Evolutionary conservation across 2,888 invertebrate genomes (phyloP), one percentile per base, ranked within the genome.

Genomic region (Cryptus armator): DNA sequence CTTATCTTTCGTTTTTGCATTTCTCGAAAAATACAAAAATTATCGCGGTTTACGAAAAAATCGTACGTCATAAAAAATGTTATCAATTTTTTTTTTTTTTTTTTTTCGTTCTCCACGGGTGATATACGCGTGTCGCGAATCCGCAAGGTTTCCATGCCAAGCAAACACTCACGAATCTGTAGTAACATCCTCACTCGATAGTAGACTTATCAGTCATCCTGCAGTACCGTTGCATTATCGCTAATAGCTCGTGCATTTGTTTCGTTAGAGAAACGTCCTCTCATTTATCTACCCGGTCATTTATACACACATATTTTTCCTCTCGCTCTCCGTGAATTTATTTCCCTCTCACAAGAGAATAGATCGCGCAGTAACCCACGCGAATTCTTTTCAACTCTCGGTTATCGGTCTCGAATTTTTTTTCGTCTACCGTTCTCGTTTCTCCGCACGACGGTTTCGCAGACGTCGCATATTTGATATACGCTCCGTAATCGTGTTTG

Each of bases 191-290:
- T 91, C 86, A 86, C 83, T 87, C 88, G 91, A 92, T 92, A 92
- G 83, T 87, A 85, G 89, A 89, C 83, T 91, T 92, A 92, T 92
- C 92, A 89, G 89, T 92, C 92, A 91, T 92, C 91, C 91, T 90
- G 91, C 89, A 89, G 86, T 82, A 83, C 86, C 37, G 79, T 32
- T 85, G 64, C 66, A 59, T 87, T 86, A 86, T 86, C 87, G 74
- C 72, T 43, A 79, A 84, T 37, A 86, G 77, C 64, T 16, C 37
- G 19, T 9, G 53, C 53, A 32, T 64, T 51, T 71, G 53, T 74
- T 7, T 59, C 75, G 37, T 78, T 81, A 78, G 66, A 74, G 29
- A 78, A 70, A 48, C 76, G 71, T 81, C 67, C 79, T 79, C 77
- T 12, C 70, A 56, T 78, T 77, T 78, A 67, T 86, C 80, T 78